Percentiles rank a stretch among this genome's conserved stretches.
These are phyloP conservation scores for Hirtodrosophila trivittata DNA, from an alignment of 2,888 invertebrate genomes.

Conservation along the genomic window DNA sequence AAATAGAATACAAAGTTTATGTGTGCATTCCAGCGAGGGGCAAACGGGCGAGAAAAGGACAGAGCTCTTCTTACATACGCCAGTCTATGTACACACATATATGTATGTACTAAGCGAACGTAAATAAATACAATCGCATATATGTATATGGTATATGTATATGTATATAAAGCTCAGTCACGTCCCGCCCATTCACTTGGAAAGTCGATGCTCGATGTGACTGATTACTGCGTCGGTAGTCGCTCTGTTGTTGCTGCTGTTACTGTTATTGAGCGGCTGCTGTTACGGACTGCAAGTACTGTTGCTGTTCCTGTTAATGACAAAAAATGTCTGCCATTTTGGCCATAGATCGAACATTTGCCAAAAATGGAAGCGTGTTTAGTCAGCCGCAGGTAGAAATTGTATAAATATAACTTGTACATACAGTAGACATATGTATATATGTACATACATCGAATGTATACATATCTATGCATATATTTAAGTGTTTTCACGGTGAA, in stretches of 20 bases:
- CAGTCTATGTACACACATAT: conserved; percentile 6
- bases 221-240: conserved; percentile 69
- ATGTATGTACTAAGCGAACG: conserved; percentile 1
- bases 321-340: conserved; percentile 75
- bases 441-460: no score
- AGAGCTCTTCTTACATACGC: conserved; percentile 18
- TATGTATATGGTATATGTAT: conserved; percentile 15
- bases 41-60: conserved; percentile 50
- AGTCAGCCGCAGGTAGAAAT: neutral
- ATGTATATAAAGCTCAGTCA: conserved; percentile 56
- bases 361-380: neutral
- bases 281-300: conserved; percentile 17
- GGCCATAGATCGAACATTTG: conserved; percentile 47
- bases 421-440: no score
- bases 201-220: conserved; percentile 78
- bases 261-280: conserved; percentile 20
- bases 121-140: conserved; percentile 3
- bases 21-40: conserved; percentile 35
- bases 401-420: no score
- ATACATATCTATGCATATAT: no score
- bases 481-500: no score
- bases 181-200: conserved; percentile 78
- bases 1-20: conserved; percentile 63
- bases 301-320: conserved; percentile 66
- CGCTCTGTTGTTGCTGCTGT: conserved; percentile 32